Base-by-base conservation (phyloP, 2,797 vertebrate species). In the Alectoris magna region DNA sequence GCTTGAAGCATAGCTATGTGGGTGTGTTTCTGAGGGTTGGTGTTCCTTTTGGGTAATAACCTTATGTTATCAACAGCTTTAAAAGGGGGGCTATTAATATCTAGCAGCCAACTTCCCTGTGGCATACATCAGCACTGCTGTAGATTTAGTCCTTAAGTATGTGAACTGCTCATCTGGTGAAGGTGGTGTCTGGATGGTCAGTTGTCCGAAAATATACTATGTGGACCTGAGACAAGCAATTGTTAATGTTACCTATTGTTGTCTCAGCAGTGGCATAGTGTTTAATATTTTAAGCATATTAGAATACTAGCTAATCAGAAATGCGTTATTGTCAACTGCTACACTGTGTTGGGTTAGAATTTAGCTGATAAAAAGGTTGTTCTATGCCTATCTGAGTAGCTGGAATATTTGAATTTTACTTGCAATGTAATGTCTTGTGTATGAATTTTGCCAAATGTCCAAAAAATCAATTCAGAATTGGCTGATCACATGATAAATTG, bases 1-100 rank as follows among this genome's bases (percentile, higher is more conserved):
- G 87, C 93, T 78, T 82, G 87, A 59, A 79, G 89, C 83, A 91
- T 72, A 86, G 67, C 17, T 81, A 1, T 53, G 63, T 90, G 91
- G 87, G 88, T 86, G 80, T 87, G 76, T 87, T 93, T 90, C 78
- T 94, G 76, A 93, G 91, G 67, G 49, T 46, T 91, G 64, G 27
- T 4, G 1, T 95, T 93, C 63, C 62, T 93, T 69, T 80, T 70
- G 82, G 39, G 59, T 95, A 75, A 69, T 93, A 70, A 75, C 78
- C 31, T 87, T 85, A 11, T 19, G 36, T 76, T 77, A 87, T 74
- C 90, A 95, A 11, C 43, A 83, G 18, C 64, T 89, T 93, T 62
- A 74, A 94, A 94, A 68, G 80, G 80, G 51, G 48, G 66, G 59
- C 0, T 0, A 71, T 86, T 68, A 67, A 19, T 76, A 84, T 78